These are phyloP conservation scores for Ganaspis brasiliensis DNA, from an alignment of 2,888 invertebrate genomes.

Conservation along the genomic window DNA sequence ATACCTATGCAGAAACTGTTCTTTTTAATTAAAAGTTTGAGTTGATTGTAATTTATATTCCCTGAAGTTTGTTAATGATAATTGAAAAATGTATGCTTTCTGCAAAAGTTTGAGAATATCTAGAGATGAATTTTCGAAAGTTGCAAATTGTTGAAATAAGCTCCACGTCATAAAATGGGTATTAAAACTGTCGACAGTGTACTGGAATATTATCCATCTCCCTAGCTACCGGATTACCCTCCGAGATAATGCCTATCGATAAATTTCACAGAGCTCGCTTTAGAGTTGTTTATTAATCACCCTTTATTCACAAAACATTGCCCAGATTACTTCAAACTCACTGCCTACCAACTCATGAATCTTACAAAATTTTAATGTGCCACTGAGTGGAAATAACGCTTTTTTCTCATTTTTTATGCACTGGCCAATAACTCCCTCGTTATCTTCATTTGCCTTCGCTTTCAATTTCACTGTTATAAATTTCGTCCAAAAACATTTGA, in stretches of 20 bases:
- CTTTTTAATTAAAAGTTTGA: too few species aligned
- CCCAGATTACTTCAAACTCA: slow-evolving; percentile 63
- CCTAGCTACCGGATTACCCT: slow-evolving; percentile 52
- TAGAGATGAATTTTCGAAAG: background rate
- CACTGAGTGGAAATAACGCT: slow-evolving; percentile 56
- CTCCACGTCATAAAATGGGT: slow-evolving; percentile 2
- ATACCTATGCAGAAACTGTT: too few species aligned
- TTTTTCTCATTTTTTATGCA: slow-evolving; percentile 48
- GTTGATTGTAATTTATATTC: too few species aligned
- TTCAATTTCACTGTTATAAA: background rate
- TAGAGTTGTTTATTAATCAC: slow-evolving; percentile 71
- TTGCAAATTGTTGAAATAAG: slow-evolving; percentile 18
- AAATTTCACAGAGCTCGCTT: slow-evolving; percentile 64
- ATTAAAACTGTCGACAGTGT: slow-evolving; percentile 30
- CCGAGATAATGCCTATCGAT: slow-evolving; percentile 63
- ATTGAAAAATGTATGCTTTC: background rate
- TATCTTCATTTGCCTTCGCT: background rate
- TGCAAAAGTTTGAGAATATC: background rate
- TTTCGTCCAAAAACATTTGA: too few species aligned
- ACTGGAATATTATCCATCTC: slow-evolving; percentile 46
- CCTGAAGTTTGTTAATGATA: too few species aligned
- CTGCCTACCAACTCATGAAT: slow-evolving; percentile 52
- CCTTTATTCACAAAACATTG: slow-evolving; percentile 66
- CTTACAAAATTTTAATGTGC: slow-evolving; percentile 64
- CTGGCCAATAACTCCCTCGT: background rate